phyloP scores from a whole-genome alignment of 2,888 invertebrate species.

The Nematopogon swammerdamellus region DNA sequence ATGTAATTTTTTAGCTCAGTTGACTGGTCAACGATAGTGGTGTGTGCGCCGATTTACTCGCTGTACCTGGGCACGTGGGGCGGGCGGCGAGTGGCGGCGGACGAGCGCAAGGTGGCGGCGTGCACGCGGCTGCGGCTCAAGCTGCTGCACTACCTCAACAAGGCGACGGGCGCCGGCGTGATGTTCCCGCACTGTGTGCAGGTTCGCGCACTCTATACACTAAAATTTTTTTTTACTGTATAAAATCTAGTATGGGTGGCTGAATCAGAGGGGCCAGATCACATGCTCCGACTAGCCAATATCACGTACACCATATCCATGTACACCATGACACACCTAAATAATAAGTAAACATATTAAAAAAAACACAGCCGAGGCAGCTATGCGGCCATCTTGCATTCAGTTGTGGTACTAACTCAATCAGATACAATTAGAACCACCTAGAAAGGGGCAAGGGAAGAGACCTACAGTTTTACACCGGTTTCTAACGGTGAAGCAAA shows the following conservation, averaged over 20 bases:
- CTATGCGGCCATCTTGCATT: no score
- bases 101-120: constrained; percentile 73
- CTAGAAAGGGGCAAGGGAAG: no score
- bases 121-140: constrained; percentile 83
- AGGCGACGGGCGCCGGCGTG: constrained; percentile 66
- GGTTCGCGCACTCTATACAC: constrained; percentile 34
- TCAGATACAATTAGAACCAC: no score
- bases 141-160: constrained; percentile 77
- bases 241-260: background rate
- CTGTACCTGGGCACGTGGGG: constrained; percentile 73
- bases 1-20: constrained; percentile 53
- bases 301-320: no score
- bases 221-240: background rate
- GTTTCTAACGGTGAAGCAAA: no score
- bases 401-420: no score
- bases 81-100: constrained; percentile 55
- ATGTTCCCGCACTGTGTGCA: constrained; percentile 80
- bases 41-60: constrained; percentile 73
- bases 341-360: no score
- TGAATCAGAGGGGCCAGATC: background rate
- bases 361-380: no score
- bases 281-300: no score
- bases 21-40: constrained; percentile 70
- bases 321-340: no score
- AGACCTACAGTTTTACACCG: no score